Conservation (phyloP, 2,797 vertebrate species). For the Falco biarmicus region DNA sequence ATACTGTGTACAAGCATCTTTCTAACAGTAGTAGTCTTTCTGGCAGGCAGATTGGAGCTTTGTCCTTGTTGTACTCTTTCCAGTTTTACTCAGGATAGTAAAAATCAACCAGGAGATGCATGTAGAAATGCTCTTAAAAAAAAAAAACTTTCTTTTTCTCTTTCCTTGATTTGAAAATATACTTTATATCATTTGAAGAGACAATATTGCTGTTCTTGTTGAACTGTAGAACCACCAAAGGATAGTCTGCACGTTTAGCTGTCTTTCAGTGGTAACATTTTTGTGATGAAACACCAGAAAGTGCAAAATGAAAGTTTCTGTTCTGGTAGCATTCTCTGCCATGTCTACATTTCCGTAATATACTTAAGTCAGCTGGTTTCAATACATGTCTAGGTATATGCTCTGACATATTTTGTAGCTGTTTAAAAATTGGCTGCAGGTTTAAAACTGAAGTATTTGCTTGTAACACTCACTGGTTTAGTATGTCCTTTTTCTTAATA, state of each 20-base stretch:
- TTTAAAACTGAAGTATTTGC: slow-evolving; percentile 10
- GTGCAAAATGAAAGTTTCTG: not conserved
- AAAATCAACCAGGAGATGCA: not conserved
- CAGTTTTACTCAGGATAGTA: not conserved
- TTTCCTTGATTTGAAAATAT: not conserved
- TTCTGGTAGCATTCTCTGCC: not conserved
- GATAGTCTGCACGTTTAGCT: not conserved
- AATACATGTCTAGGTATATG: not conserved
- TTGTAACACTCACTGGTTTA: not conserved
- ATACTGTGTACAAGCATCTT: not conserved
- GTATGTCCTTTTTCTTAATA: not conserved
- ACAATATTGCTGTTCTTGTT: not conserved
- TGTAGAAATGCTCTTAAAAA: not conserved
- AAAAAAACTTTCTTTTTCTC: not conserved
- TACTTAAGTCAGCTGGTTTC: not conserved
- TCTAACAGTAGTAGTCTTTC: not conserved
- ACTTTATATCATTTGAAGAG: not conserved
- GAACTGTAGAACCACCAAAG: not conserved
- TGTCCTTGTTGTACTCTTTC: not conserved
- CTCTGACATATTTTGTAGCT: slow-evolving; percentile 1
- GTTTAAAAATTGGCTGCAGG: not conserved
- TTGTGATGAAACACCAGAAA: not conserved
- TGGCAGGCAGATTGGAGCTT: not conserved
- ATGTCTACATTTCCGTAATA: not conserved
- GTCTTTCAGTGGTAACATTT: not conserved